Percentiles rank a stretch among this genome's conserved stretches.
Evolutionary conservation across 2,888 invertebrate species (phyloP).

Genomic region (Nudaria mundana): DNA sequence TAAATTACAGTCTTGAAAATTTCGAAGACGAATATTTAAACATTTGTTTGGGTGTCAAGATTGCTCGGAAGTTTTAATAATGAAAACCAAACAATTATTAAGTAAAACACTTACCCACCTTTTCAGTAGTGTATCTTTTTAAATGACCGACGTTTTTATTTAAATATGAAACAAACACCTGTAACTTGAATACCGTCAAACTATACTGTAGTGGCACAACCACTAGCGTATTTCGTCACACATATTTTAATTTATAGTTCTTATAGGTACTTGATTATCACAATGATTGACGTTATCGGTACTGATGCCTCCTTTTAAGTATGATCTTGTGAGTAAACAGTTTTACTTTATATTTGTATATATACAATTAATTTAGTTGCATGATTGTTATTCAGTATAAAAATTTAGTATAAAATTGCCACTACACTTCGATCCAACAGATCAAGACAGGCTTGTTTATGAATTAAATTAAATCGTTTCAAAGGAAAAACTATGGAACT

Average conservation of each 20-base stretch:
- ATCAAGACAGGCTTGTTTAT: no score
- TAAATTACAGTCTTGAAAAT: no score
- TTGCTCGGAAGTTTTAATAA: no score
- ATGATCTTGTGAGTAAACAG: slow-evolving; percentile 3
- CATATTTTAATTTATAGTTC: slow-evolving; percentile 4
- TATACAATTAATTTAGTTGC: background rate
- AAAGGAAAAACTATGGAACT: no score
- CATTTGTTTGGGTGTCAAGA: no score
- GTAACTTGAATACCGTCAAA: slow-evolving; percentile 1
- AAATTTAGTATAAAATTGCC: background rate
- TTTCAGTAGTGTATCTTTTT: no score
- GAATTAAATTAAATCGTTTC: no score
- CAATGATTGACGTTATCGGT: slow-evolving; percentile 31
- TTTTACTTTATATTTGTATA: slow-evolving; percentile 1
- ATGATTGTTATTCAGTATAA: background rate
- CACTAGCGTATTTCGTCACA: background rate
- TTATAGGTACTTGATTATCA: slow-evolving; percentile 15
- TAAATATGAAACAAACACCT: background rate
- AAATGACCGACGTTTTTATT: background rate
- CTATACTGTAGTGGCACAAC: slow-evolving; percentile 4
- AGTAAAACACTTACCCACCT: no score
- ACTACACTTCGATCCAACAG: background rate
- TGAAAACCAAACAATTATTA: no score
- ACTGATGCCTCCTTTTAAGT: slow-evolving; percentile 9
- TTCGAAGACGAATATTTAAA: no score